Conservation (phyloP, 2,113 vertebrate genomes). For the Orycteropus afer region DNA sequence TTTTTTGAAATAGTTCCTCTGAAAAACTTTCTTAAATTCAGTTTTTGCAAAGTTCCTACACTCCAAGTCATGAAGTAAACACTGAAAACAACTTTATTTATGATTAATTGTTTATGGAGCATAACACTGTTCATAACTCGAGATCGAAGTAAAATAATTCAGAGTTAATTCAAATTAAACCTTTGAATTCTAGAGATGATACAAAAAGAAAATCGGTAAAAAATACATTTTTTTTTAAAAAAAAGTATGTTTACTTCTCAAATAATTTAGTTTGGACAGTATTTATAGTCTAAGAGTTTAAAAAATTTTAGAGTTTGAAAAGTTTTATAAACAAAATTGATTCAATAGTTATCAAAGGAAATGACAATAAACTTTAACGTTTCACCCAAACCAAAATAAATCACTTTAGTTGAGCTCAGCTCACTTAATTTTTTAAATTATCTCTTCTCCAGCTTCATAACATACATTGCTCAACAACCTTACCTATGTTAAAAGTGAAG, state of each 20-base stretch:
- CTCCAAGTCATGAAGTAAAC: neutral
- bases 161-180: conserved; percentile 22
- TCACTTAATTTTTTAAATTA: conserved; percentile 28
- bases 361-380: conserved; percentile 25
- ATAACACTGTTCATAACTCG: conserved; percentile 17
- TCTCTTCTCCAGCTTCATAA: conserved; percentile 20
- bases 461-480: neutral
- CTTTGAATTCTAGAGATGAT: neutral
- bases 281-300: conserved; percentile 44
- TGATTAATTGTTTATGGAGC: neutral
- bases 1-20: conserved; percentile 47
- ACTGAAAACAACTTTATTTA: conserved; percentile 2
- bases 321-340: conserved; percentile 43
- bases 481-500: neutral
- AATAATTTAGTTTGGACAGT: conserved; percentile 59
- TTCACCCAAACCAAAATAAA: conserved; percentile 30
- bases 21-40: conserved; percentile 35
- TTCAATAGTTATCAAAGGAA: conserved; percentile 49
- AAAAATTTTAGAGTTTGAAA: conserved; percentile 42
- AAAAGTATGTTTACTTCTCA: conserved; percentile 37
- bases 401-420: conserved; percentile 22
- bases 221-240: neutral
- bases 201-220: neutral
- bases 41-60: neutral
- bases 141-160: conserved; percentile 1